Evolutionary conservation across 2,888 invertebrate genomes (phyloP).

Genomic region (Netelia inedita): DNA sequence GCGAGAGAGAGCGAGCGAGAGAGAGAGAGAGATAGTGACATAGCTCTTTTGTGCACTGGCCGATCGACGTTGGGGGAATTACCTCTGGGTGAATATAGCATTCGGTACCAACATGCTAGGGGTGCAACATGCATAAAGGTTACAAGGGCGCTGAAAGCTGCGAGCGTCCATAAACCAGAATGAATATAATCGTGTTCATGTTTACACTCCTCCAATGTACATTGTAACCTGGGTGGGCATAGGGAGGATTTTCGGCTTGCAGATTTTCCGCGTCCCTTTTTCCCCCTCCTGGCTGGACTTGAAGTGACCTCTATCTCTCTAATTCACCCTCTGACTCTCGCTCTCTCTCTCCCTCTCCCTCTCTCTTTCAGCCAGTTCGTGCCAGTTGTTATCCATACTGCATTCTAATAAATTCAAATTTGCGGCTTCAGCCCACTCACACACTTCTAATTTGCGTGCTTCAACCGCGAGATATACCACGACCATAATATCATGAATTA

Average conservation of each 20-base stretch:
- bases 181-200: constrained; percentile 41
- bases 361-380: neutral
- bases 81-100: neutral
- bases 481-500: constrained; percentile 1
- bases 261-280: constrained; percentile 5
- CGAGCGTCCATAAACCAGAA: constrained; percentile 43
- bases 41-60: too few relatives aligned
- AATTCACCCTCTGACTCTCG: neutral
- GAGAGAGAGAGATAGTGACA: too few relatives aligned
- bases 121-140: neutral
- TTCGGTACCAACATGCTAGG: neutral
- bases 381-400: constrained; percentile 4
- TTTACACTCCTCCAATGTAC: constrained; percentile 14
- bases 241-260: constrained; percentile 19
- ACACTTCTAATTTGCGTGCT: constrained; percentile 17
- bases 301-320: constrained; percentile 17
- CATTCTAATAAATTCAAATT: constrained; percentile 38
- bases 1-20: too few relatives aligned
- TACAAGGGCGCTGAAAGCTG: constrained; percentile 16
- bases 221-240: constrained; percentile 27
- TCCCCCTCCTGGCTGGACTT: neutral
- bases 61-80: constrained; percentile 7
- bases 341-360: neutral
- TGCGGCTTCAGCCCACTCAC: neutral
- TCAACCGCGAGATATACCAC: constrained; percentile 1